Evolutionary conservation across 1,140 invertebrate species (phyloP).

Genomic region (Zaprionus nigranus): DNA sequence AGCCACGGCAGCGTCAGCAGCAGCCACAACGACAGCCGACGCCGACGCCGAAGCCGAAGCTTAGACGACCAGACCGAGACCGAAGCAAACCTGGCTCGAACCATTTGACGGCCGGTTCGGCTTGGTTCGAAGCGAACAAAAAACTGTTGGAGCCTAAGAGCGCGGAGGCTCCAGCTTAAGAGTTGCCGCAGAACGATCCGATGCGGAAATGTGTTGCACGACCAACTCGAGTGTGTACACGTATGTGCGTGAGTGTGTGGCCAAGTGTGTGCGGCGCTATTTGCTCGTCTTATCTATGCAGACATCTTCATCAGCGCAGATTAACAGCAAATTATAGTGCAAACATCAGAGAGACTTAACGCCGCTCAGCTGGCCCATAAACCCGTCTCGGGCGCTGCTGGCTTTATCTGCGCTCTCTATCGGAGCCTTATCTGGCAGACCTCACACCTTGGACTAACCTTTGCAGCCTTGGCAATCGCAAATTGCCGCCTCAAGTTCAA

Average conservation of each 20-base stretch:
- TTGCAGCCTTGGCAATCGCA: constrained; percentile 75
- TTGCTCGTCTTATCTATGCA: constrained; percentile 59
- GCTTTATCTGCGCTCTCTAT: constrained; percentile 10
- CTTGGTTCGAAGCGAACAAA: constrained; percentile 62
- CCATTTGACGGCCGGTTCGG: constrained; percentile 52
- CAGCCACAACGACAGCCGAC: constrained; percentile 40
- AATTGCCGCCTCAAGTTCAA: constrained; percentile 61
- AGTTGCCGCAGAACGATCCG: constrained; percentile 34
- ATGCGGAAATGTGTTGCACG: constrained; percentile 79
- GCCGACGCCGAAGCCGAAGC: constrained; percentile 44
- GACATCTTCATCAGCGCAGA: constrained; percentile 75
- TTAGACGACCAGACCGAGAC: constrained; percentile 25
- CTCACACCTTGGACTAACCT: constrained; percentile 69
- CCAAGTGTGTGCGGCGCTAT: constrained; percentile 28
- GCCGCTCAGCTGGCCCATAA: constrained; percentile 36
- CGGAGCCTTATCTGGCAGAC: constrained; percentile 50
- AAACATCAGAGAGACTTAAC: constrained; percentile 10
- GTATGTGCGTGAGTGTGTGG: constrained; percentile 25
- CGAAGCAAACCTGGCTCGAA: constrained; percentile 74
- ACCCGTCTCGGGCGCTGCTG: constrained; percentile 39
- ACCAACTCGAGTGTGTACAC: constrained; percentile 14
- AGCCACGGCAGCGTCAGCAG: too few relatives aligned
- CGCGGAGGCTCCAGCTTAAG: constrained; percentile 53
- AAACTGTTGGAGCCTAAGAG: constrained; percentile 60
- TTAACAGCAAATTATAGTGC: constrained; percentile 63